Percentiles rank a stretch among this genome's conserved stretches.
phyloP scores from a whole-genome alignment of 2,888 invertebrate genomes.

The Heliconius sara region DNA sequence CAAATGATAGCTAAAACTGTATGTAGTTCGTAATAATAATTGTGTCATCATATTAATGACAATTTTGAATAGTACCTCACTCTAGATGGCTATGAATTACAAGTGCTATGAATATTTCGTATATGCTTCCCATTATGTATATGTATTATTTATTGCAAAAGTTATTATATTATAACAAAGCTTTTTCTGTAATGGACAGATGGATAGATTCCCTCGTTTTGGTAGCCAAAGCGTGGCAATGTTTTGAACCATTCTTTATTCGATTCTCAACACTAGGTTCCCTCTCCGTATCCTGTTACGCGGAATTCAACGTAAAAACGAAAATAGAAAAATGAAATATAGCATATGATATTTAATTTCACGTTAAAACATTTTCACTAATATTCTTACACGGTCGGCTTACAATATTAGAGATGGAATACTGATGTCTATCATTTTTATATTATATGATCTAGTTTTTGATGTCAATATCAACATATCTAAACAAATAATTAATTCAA shows the following conservation, averaged over 20 bases:
- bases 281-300: background rate
- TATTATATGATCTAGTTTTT: background rate
- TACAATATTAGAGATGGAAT: no score
- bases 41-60: constrained; percentile 17
- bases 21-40: constrained; percentile 1
- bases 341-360: no score
- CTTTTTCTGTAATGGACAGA: background rate
- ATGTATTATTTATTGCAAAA: background rate
- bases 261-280: background rate
- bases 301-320: background rate
- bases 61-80: constrained; percentile 10
- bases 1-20: background rate
- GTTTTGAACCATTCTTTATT: background rate
- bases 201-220: background rate
- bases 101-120: constrained; percentile 23
- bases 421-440: no score
- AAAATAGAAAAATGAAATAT: no score
- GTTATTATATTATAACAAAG: background rate
- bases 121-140: background rate
- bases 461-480: background rate
- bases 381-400: no score
- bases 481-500: background rate
- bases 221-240: background rate
- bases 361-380: no score
- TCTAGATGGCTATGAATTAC: background rate